Base-by-base conservation (phyloP, 2,888 invertebrate genomes). In the Nasonovia ribisnigri region DNA sequence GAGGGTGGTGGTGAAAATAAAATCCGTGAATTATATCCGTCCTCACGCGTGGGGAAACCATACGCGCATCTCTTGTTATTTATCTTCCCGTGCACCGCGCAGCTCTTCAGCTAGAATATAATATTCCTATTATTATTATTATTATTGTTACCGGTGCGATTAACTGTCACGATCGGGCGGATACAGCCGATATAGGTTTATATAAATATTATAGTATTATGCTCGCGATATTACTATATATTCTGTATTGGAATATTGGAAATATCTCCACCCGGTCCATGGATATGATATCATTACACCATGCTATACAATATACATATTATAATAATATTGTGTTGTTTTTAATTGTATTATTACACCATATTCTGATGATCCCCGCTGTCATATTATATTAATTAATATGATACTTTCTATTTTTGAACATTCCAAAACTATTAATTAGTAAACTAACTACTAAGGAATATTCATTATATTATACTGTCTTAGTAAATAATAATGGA, bases 1-100 rank as follows among this genome's bases (percentile, higher is more conserved):
- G n/a, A 5, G 16, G 67, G 16, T 4, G 13, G 13, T n/a, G n/a
- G 77, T n/a, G n/a, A 77, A 90, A 48, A 77, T 46, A 77, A 86
- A 86, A 57, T 86, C 86, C 54, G 43, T 84, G 84, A 92, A 86
- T 92, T 92, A 92, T 92, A 57, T 86, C 60, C 60, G 86, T 86
- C n/a, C 43, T 0, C n/a, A 6, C 43, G 60, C 26, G 77, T 26
- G 36, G 24, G 89, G 77, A 36, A 54, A 43, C 86, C 29, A 86
- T 86, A 86, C 13, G 86, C 48, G 67, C 90, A 90, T 77, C 67
- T 13, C 36, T 8, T 42, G 88, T 57, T 88, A 42, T 57, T 88
- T 88, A 57, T 88, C 42, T 88, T 57, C 57, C 29, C 67, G 67
- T 77, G 16, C 77, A 1, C 20, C 43, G 46, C 11, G 16, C 86